Percentiles rank a stretch among this genome's conserved stretches.
These are phyloP conservation scores for Labeo catla DNA, from an alignment of 2,113 vertebrate species.

Conservation along the genomic window DNA sequence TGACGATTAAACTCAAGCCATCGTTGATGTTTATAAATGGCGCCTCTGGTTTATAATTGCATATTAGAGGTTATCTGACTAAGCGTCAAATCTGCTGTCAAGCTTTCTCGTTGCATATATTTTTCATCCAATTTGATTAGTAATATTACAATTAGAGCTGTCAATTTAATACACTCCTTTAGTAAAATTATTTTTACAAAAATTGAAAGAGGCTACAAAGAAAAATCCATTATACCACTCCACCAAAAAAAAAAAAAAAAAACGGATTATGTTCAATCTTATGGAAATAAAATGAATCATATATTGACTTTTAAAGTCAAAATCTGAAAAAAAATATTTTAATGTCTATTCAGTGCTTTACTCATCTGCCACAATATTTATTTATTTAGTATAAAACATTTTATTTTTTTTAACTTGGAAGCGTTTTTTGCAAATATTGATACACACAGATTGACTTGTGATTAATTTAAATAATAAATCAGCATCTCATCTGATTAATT, in stretches of 20 bases:
- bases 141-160: background rate
- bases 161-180: background rate
- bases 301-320: no score
- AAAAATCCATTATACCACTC: background rate
- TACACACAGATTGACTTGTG: background rate
- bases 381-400: no score
- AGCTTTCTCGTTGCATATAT: background rate
- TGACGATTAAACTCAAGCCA: slow-evolving; percentile 39
- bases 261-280: background rate
- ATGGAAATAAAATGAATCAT: background rate
- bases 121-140: background rate
- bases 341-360: background rate
- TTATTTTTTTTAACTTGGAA: no score
- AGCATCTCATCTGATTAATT: background rate
- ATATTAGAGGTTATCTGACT: slow-evolving; percentile 17
- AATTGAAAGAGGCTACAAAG: background rate
- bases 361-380: no score
- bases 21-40: slow-evolving; percentile 20
- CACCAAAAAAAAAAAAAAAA: no score
- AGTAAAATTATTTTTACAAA: background rate
- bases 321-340: background rate
- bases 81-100: background rate
- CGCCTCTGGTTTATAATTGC: slow-evolving; percentile 38
- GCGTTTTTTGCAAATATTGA: background rate
- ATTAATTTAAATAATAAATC: no score